Evolutionary conservation across 2,888 invertebrate genomes (phyloP), one percentile per base, ranked within the genome.

Genomic region (Frankliniella intonsa): DNA sequence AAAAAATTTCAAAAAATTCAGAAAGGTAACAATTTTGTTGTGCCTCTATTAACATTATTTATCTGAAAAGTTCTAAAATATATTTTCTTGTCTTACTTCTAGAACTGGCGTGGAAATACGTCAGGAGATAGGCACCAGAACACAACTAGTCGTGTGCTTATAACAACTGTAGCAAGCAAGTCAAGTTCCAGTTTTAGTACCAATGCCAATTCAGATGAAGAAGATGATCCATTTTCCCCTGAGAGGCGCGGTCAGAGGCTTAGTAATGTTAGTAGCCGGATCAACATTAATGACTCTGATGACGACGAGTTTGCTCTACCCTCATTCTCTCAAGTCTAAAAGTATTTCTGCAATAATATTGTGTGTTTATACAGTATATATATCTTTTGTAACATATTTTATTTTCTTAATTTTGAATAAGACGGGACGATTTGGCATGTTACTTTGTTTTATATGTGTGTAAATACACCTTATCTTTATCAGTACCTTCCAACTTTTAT

Each of bases 1-100:
- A 25, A n/a, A n/a, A 76, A 76, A 76, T 76, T 76, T 76, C 69
- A 76, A 76, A 12, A 76, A 76, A 22, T 76, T 76, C 12, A 76
- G 25, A 76, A 76, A 76, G 69, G 69, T 76, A 69, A 69, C 11
- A 8, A 22, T 69, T 62, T 14, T 62, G 38, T 38, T 38, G 2
- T 3, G 5, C 38, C 38, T 38, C 38, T 38, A 3, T 3, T 2
- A 38, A 38, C 2, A 38, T 38, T 38, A 38, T 38, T 38, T 38
- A 5, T 38, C 38, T 38, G 38, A n/a, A n/a, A 3, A 55, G 19
- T 3, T 55, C 10, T 55, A 3, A 55, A 12, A 2, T 55, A 55
- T 55, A 55, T 62, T 62, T 62, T 17, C 62, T 62, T 17, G 62
- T 62, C 7, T 62, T n/a, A 62, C 62, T 38, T 38, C 38, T 38